A percentile compares a stretch with the other conserved stretches of the same genome.
Evolutionary conservation across 2,888 invertebrate genomes (phyloP).

Genomic region (Trissolcus brochymenae): DNA sequence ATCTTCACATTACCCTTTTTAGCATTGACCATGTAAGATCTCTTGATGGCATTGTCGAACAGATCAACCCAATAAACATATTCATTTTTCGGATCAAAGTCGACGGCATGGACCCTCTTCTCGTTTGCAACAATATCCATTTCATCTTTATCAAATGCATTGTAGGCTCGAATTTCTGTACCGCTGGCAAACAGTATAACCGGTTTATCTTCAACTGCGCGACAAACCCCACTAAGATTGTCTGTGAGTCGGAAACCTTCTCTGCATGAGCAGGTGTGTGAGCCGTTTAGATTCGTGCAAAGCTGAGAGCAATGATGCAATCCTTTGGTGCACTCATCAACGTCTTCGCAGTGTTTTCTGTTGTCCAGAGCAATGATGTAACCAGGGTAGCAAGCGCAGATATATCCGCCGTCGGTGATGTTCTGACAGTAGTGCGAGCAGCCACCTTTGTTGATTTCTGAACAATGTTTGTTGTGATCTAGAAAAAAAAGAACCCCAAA

Average conservation of each 20-base stretch:
- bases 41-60: conserved; percentile 91
- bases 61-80: conserved; percentile 98
- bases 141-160: conserved; percentile 83
- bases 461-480: conserved; percentile 77
- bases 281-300: conserved; percentile 94
- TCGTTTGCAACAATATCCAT: conserved; percentile 88
- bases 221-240: conserved; percentile 89
- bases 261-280: conserved; percentile 90
- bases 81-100: conserved; percentile 89
- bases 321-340: conserved; percentile 91
- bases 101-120: conserved; percentile 93
- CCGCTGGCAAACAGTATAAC: conserved; percentile 88
- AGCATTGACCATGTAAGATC: conserved; percentile 92
- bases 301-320: conserved; percentile 94
- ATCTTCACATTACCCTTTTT: conserved; percentile 86
- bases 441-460: conserved; percentile 82
- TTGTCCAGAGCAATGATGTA: conserved; percentile 88
- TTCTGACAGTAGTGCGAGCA: conserved; percentile 95
- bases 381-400: conserved; percentile 92
- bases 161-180: conserved; percentile 88
- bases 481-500: conserved; percentile 13
- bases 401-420: conserved; percentile 88
- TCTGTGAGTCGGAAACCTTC: conserved; percentile 88
- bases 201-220: conserved; percentile 80
- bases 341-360: conserved; percentile 90